Evolutionary conservation across 2,888 invertebrate genomes (phyloP), one percentile per base, ranked within the genome.

Genomic region (Drosophila cracens): DNA sequence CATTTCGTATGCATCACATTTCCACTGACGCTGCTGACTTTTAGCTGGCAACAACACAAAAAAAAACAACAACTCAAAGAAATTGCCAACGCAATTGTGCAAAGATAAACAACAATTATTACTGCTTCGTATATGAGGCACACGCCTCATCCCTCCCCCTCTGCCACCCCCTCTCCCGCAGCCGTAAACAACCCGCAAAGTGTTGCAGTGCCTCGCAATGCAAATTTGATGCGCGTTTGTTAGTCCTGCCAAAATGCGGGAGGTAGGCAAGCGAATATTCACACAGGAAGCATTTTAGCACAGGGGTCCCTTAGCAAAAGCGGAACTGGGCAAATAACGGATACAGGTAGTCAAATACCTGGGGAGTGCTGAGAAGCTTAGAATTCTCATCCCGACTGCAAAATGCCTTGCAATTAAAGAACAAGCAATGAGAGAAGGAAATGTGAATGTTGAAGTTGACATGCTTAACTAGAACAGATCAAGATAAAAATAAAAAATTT

Each of bases 31-130:
- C 70, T 70, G 62, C 81, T 79, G 76, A 80, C 81, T 76, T 74
- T 70, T 68, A 43, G 65, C 65, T 53, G 70, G 68, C 74, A 62
- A 34, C 60, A 58, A 38, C 29, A 65, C 36, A 29, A 54, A 38
- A 53, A 56, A 25, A 53, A 58, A 4, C n/a, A 43, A 29, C 58
- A 74, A 68, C 83, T 75, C 81, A 84, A 87, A 89, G 89, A 79
- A 89, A 90, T 89, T 87, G 80, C 77, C 84, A 83, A 90, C 89
- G 82, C 86, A 88, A 89, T 87, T 87, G 89, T 80, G 83, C 85
- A 85, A 90, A 90, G 89, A 91, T 91, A 91, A 91, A 91, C 91
- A 91, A 90, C 91, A 91, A 91, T 90, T 91, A 91, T 90, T 90
- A 81, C 83, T 88, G 79, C 75, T 71, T 59, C 54, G 54, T 62